Percentiles rank a stretch among this genome's conserved stretches.
These are phyloP conservation scores for Bombus superbus DNA, from an alignment of 1,140 invertebrate genomes.

Conservation along the genomic window DNA sequence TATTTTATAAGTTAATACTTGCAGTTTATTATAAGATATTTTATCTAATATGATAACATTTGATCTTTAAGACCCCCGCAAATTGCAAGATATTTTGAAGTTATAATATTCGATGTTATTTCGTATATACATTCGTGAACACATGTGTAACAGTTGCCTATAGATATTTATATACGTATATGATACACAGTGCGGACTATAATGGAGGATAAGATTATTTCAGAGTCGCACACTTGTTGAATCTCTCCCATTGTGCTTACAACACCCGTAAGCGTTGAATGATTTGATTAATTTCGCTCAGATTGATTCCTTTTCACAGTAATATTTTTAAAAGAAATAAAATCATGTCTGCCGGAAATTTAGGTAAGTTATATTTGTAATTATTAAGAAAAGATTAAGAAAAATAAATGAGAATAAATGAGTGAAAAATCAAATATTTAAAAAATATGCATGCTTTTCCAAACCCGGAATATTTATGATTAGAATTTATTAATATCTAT, in stretches of 20 bases:
- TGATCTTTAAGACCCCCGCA: constrained; percentile 34
- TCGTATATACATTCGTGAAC: background rate
- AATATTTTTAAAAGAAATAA: background rate
- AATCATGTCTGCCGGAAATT: constrained; percentile 57
- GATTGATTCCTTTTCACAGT: background rate
- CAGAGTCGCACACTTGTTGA: constrained; percentile 21
- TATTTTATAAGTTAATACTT: background rate
- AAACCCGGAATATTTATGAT: background rate
- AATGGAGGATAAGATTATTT: background rate
- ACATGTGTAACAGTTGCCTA: background rate
- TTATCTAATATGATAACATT: constrained; percentile 51
- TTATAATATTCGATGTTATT: background rate
- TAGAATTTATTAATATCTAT: background rate
- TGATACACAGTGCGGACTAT: background rate
- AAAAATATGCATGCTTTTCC: background rate
- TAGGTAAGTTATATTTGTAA: constrained; percentile 51
- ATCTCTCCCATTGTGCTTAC: background rate
- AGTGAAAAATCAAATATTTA: background rate
- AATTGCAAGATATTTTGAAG: constrained; percentile 44
- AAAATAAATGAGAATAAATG: background rate
- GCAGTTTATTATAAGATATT: background rate
- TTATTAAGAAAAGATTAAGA: background rate
- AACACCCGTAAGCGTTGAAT: background rate
- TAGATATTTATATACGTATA: background rate
- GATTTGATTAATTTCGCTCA: background rate